Base-by-base conservation (phyloP, 2,888 invertebrate genomes). In the Adineta ricciae region DNA sequence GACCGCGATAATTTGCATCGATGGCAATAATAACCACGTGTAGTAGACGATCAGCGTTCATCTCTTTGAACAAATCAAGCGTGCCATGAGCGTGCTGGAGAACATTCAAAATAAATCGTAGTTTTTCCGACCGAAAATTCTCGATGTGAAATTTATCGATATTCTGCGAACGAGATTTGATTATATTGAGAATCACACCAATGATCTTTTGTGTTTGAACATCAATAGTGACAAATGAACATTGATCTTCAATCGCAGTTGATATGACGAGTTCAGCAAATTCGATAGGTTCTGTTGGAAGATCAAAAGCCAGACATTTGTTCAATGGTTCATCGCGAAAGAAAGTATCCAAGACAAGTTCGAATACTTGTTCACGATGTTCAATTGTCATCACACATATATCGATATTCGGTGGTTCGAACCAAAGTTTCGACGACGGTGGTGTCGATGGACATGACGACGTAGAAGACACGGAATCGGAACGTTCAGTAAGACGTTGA, bases 301-400 rank as follows among this genome's bases (percentile, higher is more conserved):
- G 9, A n/a, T 41, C 78, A 78, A 78, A 78, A 24, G 21, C 38
- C 2, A 78, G 41, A 41, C 78, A 78, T 78, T 78, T 78, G n/a
- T 78, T 78, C n/a, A 78, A 78, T n/a, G 78, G 78, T 78, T 78
- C 78, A 78, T 78, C 78, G n/a, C 78, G 78, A 78, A 78, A 78
- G 41, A 78, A 78, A 14, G 41, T 41, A n/a, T 41, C 41, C 1
- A 24, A 24, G 24, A 78, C 41, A 41, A 78, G 78, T n/a, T 38
- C 38, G n/a, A 78, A 78, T 41, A 78, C 78, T 78, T 78, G 3
- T 38, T 78, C 21, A n/a, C 41, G 38, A 78, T 78, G 78, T 41
- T 78, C 78, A 9, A 36, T n/a, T 14, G 24, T n/a, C 78, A 78
- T 78, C 1, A 78, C 3, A 41, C 41, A 16, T 78, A 78, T 41